These are phyloP conservation scores for Halictus rubicundus DNA, from an alignment of 1,140 invertebrate genomes.

Conservation along the genomic window DNA sequence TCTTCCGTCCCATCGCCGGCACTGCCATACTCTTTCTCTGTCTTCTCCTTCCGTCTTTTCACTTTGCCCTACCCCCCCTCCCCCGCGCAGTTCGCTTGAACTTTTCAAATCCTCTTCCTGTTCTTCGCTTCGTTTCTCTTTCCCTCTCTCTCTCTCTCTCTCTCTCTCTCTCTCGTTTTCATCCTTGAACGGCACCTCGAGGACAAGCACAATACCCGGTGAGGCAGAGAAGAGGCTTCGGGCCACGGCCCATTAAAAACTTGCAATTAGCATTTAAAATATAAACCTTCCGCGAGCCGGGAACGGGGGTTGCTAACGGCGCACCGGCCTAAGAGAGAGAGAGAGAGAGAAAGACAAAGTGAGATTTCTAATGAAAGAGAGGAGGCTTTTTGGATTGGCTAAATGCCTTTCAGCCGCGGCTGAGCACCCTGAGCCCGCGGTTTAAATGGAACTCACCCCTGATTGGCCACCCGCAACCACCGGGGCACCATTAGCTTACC, in stretches of 20 bases:
- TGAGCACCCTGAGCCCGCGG: slow-evolving; percentile 61
- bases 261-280: slow-evolving; percentile 81
- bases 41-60: slow-evolving; percentile 1
- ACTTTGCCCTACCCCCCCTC: too few relatives aligned
- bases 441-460: slow-evolving; percentile 77
- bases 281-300: slow-evolving; percentile 67
- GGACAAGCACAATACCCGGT: slow-evolving; percentile 50
- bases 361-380: slow-evolving; percentile 65
- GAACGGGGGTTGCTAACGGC: neutral
- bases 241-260: slow-evolving; percentile 76
- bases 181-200: slow-evolving; percentile 43
- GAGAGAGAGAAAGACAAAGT: slow-evolving; percentile 42
- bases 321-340: neutral
- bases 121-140: neutral
- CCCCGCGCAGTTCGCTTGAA: slow-evolving; percentile 8
- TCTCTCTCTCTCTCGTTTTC: slow-evolving; percentile 3
- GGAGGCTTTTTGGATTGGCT: slow-evolving; percentile 78
- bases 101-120: slow-evolving; percentile 36
- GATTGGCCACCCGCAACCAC: slow-evolving; percentile 71
- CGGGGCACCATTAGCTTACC: slow-evolving; percentile 27
- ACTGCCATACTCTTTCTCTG: neutral
- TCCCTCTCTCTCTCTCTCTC: slow-evolving; percentile 15
- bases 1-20: slow-evolving; percentile 4
- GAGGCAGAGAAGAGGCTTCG: slow-evolving; percentile 57
- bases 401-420: slow-evolving; percentile 77